A percentile compares a stretch with the other conserved stretches of the same genome.
These are phyloP conservation scores for Cotesia congregata DNA, from an alignment of 2,888 invertebrate species.

Conservation along the genomic window DNA sequence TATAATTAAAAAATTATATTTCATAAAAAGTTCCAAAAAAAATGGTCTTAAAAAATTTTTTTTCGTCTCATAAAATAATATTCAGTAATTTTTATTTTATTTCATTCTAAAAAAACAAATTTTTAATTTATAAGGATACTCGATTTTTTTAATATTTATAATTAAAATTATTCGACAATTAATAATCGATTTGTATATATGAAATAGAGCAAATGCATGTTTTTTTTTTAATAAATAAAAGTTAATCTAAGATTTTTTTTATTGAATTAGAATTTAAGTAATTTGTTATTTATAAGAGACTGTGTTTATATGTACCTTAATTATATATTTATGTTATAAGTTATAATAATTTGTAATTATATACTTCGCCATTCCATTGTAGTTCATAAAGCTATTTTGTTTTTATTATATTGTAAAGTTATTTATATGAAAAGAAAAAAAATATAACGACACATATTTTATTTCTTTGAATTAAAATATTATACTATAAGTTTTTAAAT, in stretches of 20 bases:
- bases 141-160: neutral
- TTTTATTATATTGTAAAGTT: neutral
- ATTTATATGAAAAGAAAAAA: neutral
- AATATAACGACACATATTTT: neutral
- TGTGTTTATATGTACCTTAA: slow-evolving; percentile 1
- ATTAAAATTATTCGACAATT: neutral
- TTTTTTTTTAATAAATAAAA: neutral
- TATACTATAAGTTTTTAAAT: neutral
- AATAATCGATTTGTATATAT: neutral
- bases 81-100: no score
- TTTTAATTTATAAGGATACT: neutral
- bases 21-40: no score
- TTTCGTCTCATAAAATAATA: no score
- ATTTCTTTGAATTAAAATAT: neutral
- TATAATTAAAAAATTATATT: no score
- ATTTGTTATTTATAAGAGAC: neutral
- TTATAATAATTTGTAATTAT: neutral
- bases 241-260: neutral
- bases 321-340: neutral
- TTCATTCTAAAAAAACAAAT: neutral
- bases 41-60: no score
- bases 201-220: neutral
- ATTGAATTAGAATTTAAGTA: neutral
- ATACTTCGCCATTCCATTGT: neutral
- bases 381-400: neutral